Percentiles rank a stretch among this genome's conserved stretches.
phyloP scores from a whole-genome alignment of 2,113 vertebrate genomes.

The Tiliqua scincoides region DNA sequence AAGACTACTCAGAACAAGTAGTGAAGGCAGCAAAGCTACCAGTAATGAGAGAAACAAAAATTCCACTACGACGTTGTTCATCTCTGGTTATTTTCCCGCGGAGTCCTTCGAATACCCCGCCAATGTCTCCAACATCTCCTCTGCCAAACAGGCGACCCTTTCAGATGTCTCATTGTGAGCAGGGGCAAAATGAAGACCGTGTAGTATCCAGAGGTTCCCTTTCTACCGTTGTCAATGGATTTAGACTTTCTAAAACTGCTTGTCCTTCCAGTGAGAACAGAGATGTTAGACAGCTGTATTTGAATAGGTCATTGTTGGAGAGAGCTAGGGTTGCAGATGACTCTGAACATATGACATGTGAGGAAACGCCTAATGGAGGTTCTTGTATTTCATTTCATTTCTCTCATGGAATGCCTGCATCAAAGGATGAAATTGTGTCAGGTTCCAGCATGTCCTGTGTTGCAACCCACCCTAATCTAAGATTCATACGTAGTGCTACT shows the following conservation, averaged over 20 bases:
- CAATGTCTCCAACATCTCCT: conserved; percentile 84
- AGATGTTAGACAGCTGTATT: conserved; percentile 81
- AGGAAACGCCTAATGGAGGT: conserved; percentile 76
- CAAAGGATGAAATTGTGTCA: conserved; percentile 62
- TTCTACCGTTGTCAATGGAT: conserved; percentile 81
- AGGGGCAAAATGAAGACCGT: conserved; percentile 71
- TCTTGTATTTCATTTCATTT: conserved; percentile 82
- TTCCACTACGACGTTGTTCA: conserved; percentile 90
- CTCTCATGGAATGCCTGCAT: conserved; percentile 73
- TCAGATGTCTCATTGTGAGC: conserved; percentile 76
- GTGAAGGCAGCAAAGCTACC: conserved; percentile 54
- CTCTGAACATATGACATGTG: conserved; percentile 54
- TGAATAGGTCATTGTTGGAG: conserved; percentile 75
- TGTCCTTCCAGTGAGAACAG: conserved; percentile 73
- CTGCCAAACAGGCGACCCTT: conserved; percentile 82
- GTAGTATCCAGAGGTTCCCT: conserved; percentile 77
- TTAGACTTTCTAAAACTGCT: conserved; percentile 80
- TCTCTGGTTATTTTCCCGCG: conserved; percentile 93
- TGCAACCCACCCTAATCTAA: conserved; percentile 62
- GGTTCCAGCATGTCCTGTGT: conserved; percentile 59
- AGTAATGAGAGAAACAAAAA: conserved; percentile 72
- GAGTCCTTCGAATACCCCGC: conserved; percentile 89
- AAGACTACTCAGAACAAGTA: conserved; percentile 72
- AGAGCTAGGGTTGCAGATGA: conserved; percentile 60
- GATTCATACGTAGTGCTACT: conserved; percentile 79